phyloP scores from a whole-genome alignment of 2,797 vertebrate genomes.

The Babyrousa celebensis region DNA sequence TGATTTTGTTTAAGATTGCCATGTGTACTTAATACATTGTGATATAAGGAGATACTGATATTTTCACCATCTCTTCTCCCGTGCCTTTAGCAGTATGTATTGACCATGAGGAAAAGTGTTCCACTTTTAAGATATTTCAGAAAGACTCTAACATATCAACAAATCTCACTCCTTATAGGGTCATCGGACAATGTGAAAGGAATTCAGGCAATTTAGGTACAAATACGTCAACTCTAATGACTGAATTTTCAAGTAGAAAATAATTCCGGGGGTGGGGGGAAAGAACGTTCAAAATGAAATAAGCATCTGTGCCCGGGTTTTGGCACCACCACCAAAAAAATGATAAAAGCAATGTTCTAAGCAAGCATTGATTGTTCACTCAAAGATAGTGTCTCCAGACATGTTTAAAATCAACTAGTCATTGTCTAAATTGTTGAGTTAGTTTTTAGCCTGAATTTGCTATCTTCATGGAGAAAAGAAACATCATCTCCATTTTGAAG shows the following conservation, averaged over 20 bases:
- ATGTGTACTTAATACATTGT: not conserved
- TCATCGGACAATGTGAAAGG: conserved; percentile 14
- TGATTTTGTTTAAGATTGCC: conserved; percentile 27
- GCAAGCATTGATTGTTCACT: not conserved
- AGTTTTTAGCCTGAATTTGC: conserved; percentile 43
- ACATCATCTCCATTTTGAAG: not conserved
- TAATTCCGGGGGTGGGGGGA: conserved; percentile 38
- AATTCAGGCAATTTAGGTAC: conserved; percentile 6
- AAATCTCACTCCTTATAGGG: conserved; percentile 58
- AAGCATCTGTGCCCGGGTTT: not conserved
- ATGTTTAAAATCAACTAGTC: not conserved
- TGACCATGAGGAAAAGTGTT: not conserved
- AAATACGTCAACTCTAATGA: conserved; percentile 53
- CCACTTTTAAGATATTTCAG: conserved; percentile 2
- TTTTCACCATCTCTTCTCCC: not conserved
- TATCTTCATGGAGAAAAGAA: conserved; percentile 9
- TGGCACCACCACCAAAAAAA: not conserved
- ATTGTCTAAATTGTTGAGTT: conserved; percentile 38
- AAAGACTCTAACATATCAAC: conserved; percentile 48
- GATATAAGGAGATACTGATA: not conserved
- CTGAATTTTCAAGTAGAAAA: conserved; percentile 47
- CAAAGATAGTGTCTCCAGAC: not conserved
- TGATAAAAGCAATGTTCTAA: not conserved
- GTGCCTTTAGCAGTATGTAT: not conserved
- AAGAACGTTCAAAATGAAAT: not conserved